These are phyloP conservation scores for Talpa occidentalis DNA, from an alignment of 2,113 vertebrate genomes.

Conservation along the genomic window DNA sequence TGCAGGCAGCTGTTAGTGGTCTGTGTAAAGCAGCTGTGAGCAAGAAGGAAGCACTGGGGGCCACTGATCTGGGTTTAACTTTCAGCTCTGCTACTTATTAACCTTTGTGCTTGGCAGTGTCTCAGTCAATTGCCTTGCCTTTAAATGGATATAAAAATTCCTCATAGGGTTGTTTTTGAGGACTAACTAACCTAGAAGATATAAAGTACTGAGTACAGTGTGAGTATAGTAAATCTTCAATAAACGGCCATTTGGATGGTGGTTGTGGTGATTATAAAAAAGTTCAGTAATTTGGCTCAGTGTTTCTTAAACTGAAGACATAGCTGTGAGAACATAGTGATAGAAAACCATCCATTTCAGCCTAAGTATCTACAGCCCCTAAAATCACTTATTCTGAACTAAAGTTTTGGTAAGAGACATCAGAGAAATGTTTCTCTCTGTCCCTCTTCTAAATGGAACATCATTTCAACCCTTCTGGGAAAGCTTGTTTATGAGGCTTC, in stretches of 20 bases:
- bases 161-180: background rate
- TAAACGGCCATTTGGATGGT: background rate
- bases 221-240: background rate
- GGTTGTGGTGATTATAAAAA: background rate
- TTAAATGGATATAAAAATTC: conserved; percentile 45
- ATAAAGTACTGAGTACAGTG: background rate
- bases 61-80: background rate
- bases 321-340: background rate
- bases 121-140: background rate
- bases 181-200: background rate
- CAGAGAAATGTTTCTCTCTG: background rate
- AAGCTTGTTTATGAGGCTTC: conserved; percentile 33
- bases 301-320: conserved; percentile 14
- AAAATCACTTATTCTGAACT: background rate
- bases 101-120: conserved; percentile 2
- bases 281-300: background rate
- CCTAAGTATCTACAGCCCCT: background rate
- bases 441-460: conserved; percentile 17
- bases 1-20: background rate
- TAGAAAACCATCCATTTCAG: background rate
- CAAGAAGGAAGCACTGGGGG: background rate
- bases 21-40: background rate
- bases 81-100: background rate
- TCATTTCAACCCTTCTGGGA: background rate
- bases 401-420: background rate